Percentiles rank a stretch among this genome's conserved stretches.
Conservation (phyloP, 2,797 vertebrate species). For the Sebastes baramenuke region DNA sequence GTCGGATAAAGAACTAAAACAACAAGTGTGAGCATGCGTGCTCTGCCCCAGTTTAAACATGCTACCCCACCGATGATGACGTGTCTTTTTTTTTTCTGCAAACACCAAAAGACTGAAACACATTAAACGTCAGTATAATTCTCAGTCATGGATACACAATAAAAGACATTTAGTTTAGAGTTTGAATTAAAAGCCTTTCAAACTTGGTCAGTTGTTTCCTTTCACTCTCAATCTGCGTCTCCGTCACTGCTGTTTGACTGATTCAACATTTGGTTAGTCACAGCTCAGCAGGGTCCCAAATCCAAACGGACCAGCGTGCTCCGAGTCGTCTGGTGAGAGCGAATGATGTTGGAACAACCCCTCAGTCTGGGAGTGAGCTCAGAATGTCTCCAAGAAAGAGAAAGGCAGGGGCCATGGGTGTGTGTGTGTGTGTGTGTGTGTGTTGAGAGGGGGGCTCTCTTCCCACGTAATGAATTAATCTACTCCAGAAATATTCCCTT, state of each 20-base stretch:
- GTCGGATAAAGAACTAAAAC: too few relatives aligned
- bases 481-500: not conserved
- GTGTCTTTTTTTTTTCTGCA: not conserved
- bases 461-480: constrained; percentile 16
- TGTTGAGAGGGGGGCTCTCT: not conserved
- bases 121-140: not conserved
- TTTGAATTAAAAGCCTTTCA: constrained; percentile 16
- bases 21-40: not conserved
- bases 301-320: constrained; percentile 5
- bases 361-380: constrained; percentile 32
- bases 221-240: not conserved
- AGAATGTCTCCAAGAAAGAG: constrained; percentile 12
- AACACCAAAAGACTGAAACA: not conserved
- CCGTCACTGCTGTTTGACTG: constrained; percentile 1
- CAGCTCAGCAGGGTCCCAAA: constrained; percentile 38
- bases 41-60: not conserved
- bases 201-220: not conserved
- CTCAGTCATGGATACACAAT: not conserved
- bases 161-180: not conserved
- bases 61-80: not conserved
- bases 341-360: constrained; percentile 8
- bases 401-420: not conserved
- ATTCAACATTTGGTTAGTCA: constrained; percentile 44
- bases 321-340: not conserved
- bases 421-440: not conserved